Percentiles rank a stretch among this genome's conserved stretches.
These are phyloP conservation scores for Drosophila chauvacae DNA, from an alignment of 1,140 invertebrate species.

Conservation along the genomic window DNA sequence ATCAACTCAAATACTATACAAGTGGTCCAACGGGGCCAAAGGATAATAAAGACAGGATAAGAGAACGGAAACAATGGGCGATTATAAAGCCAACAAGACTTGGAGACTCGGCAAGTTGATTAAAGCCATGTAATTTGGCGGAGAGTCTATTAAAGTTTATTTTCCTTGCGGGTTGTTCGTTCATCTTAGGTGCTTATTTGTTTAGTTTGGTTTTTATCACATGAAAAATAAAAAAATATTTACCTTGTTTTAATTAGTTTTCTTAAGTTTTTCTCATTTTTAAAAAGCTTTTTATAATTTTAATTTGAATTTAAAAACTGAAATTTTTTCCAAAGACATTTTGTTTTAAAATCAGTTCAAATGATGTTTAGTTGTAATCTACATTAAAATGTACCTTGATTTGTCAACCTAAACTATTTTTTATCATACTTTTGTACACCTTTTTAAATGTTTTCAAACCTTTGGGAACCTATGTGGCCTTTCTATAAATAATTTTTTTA, in stretches of 20 bases:
- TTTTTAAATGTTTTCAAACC: background rate
- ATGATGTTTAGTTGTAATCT: too few species aligned
- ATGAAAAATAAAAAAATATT: too few species aligned
- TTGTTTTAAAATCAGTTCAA: too few species aligned
- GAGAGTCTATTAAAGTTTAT: conserved; percentile 16
- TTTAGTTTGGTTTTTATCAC: background rate
- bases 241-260: too few species aligned
- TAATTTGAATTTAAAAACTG: too few species aligned
- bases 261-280: too few species aligned
- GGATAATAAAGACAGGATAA: conserved; percentile 26
- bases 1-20: conserved; percentile 40
- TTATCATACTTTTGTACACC: background rate
- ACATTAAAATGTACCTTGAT: too few species aligned
- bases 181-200: background rate
- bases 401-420: too few species aligned
- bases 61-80: conserved; percentile 8
- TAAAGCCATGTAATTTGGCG: conserved; percentile 37
- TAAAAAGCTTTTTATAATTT: too few species aligned
- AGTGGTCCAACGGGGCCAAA: conserved; percentile 21
- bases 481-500: too few species aligned
- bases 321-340: too few species aligned
- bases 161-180: background rate
- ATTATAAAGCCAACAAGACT: conserved; percentile 33
- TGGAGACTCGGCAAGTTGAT: conserved; percentile 30
- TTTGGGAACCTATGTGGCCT: too few species aligned